Conservation (phyloP, 2,797 vertebrate genomes). For the Antrozous pallidus region DNA sequence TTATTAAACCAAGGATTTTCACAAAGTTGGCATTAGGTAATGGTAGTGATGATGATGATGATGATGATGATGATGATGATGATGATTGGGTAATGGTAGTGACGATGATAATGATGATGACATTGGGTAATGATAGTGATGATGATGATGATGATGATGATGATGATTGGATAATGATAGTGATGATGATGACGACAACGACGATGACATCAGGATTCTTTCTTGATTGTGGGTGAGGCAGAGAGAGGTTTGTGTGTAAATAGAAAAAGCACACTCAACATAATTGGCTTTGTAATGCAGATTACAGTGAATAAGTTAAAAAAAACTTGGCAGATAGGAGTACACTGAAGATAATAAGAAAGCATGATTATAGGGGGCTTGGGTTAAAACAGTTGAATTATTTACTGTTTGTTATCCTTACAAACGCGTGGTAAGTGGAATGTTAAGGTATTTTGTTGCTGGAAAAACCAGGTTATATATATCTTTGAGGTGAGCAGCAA, state of each 20-base stretch:
- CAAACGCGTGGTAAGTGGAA: background rate
- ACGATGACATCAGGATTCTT: background rate
- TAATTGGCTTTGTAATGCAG: background rate
- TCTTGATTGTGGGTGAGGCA: background rate
- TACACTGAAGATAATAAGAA: background rate
- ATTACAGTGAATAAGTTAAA: background rate
- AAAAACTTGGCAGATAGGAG: background rate
- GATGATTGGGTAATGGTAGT: background rate
- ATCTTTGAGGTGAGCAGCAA: background rate
- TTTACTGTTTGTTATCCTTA: background rate
- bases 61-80: background rate
- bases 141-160: background rate
- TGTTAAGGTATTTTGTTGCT: background rate
- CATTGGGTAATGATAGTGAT: background rate
- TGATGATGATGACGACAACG: too few species aligned
- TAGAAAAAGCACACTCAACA: background rate
- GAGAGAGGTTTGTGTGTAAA: background rate
- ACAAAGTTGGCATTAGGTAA: background rate
- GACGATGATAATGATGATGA: background rate
- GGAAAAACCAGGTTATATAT: background rate
- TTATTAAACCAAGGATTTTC: background rate
- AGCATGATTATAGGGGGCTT: background rate
- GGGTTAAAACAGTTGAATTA: background rate
- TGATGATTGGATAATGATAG: background rate
- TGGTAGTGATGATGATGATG: background rate